phyloP scores from a whole-genome alignment of 2,113 vertebrate genomes.

The Smithornis capensis region DNA sequence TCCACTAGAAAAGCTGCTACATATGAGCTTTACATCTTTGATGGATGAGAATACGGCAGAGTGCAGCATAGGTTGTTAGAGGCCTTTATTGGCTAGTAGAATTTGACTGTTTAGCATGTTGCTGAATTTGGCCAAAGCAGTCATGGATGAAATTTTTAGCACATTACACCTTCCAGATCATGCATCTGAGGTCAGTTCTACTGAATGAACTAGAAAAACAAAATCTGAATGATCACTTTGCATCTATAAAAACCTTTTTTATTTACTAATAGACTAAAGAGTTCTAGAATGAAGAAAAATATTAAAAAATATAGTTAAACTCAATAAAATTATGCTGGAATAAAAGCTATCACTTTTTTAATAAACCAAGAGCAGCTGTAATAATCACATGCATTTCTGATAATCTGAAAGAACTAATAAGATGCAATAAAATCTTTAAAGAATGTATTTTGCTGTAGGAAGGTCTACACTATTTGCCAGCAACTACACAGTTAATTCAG shows the following conservation, averaged over 20 bases:
- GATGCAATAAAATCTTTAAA: neutral
- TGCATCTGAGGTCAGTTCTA: neutral
- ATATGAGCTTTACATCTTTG: neutral
- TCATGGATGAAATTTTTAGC: neutral
- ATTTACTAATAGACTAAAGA: neutral
- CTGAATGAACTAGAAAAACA: neutral
- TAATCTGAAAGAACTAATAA: neutral
- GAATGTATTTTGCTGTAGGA: neutral
- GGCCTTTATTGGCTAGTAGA: neutral
- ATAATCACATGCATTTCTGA: neutral
- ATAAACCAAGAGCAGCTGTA: neutral
- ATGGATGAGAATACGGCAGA: neutral
- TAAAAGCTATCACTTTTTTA: neutral
- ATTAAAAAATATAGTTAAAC: neutral
- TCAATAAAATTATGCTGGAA: neutral
- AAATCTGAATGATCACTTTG: neutral
- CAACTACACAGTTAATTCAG: neutral
- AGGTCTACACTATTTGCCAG: neutral
- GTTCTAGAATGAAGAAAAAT: neutral
- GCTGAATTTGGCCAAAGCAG: neutral
- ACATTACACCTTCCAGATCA: neutral
- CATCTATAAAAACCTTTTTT: neutral
- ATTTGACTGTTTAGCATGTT: neutral
- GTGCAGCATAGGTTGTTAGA: accelerated
- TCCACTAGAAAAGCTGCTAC: neutral